Evolutionary conservation across 2,888 invertebrate species (phyloP), one percentile per base, ranked within the genome.

Genomic region (Hemicrepidius hirtus): DNA sequence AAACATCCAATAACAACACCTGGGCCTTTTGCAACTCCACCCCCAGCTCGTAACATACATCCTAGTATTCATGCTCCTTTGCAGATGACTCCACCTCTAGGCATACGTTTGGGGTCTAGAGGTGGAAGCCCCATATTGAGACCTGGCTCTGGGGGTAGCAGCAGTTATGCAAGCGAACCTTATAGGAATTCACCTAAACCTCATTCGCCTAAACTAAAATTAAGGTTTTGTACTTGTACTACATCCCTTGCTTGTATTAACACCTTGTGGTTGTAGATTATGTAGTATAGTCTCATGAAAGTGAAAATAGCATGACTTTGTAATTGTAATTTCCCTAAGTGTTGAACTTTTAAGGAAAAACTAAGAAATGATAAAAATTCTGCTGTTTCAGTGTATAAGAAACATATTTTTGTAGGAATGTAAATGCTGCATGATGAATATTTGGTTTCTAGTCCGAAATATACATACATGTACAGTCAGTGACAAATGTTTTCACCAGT

Each of bases 201-300:
- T 76, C 95, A 95, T 82, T 96, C 95, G 82, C 96, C 96, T 76
- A 96, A 96, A 89, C 94, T 97, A 93, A 96, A 97, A 89, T 90
- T 96, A 87, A 96, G 96, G 96, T 96, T 87, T 82, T 85, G 83
- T 77, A 80, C 76, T 46, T 57, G 35, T 44, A 44, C 1, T 21
- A n/a, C 3, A 24, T 20, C 20, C 18, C 28, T 53, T 53, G 53
- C 28, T 53, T 18, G n/a, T 53, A 18, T 6, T n/a, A 20, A 18
- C 46, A 46, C 10, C 46, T 46, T 41, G 41, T 41, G 7, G 16
- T 16, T 46, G 46, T 46, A 16, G 41, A 3, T 12, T 37, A 2
- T 37, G 13, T 13, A 46, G 13, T 46, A 9, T 18, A 46, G 18
- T 46, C 32, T 24, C 3, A 7, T 32, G 32, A 9, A 32, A 32